These are phyloP conservation scores for Rhadinocentrus ornatus DNA, from an alignment of 2,797 vertebrate genomes.

Conservation along the genomic window DNA sequence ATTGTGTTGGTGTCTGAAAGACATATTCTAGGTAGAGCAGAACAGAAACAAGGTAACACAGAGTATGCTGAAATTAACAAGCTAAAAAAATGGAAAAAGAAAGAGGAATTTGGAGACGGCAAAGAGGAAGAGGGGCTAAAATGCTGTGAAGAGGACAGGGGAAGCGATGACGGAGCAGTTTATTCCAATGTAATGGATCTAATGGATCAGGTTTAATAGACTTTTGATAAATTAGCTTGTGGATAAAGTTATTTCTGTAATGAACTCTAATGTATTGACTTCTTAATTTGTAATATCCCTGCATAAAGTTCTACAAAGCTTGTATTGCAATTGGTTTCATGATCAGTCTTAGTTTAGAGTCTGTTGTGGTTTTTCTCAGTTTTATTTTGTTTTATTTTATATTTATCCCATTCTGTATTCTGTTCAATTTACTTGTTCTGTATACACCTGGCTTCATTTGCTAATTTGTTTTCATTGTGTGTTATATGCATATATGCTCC, in stretches of 20 bases:
- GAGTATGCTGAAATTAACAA: constrained; percentile 70
- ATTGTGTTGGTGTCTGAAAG: constrained; percentile 53
- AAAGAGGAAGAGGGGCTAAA: constrained; percentile 5
- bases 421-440: too few relatives aligned
- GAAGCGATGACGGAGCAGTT: not conserved
- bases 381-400: too few relatives aligned
- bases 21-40: not conserved
- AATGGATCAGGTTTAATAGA: not conserved
- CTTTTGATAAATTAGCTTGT: not conserved
- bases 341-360: too few relatives aligned
- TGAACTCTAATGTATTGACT: too few relatives aligned
- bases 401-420: too few relatives aligned
- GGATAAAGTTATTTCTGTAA: not conserved
- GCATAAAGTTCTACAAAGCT: not conserved
- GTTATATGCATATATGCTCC: too few relatives aligned
- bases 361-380: too few relatives aligned
- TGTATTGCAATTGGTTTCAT: too few relatives aligned
- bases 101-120: not conserved
- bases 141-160: not conserved
- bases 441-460: too few relatives aligned
- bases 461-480: too few relatives aligned
- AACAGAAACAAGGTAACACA: not conserved
- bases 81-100: constrained; percentile 1
- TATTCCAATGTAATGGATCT: constrained; percentile 2
- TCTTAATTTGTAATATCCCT: not conserved